phyloP scores from a whole-genome alignment of 2,888 invertebrate genomes.

The Protonemura montana region DNA sequence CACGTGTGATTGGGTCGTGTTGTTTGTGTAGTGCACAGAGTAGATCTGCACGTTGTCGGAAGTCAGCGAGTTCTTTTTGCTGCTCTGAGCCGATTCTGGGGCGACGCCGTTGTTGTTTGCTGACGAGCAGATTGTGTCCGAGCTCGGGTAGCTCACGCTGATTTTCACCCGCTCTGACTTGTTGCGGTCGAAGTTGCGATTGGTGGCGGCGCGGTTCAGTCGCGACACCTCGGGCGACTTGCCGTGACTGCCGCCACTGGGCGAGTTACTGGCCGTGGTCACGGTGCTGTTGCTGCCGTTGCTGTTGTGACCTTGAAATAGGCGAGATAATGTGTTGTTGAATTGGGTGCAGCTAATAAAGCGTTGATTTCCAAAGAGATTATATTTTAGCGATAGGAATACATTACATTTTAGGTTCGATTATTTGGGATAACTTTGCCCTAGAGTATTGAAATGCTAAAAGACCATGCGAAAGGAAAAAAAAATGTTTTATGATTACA shows the following conservation, averaged over 20 bases:
- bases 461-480: too few relatives aligned
- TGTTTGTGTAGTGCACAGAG: constrained; percentile 46
- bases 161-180: constrained; percentile 79
- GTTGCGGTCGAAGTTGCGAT: constrained; percentile 57
- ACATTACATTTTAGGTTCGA: too few relatives aligned
- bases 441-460: too few relatives aligned
- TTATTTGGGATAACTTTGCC: too few relatives aligned
- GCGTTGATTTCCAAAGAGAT: too few relatives aligned
- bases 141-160: constrained; percentile 78
- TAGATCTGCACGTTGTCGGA: constrained; percentile 40
- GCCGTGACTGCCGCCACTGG: constrained; percentile 51
- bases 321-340: neutral
- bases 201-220: constrained; percentile 60
- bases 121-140: constrained; percentile 49
- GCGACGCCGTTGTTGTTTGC: constrained; percentile 49
- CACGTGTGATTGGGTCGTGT: constrained; percentile 26
- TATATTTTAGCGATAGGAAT: too few relatives aligned
- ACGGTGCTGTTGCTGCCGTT: constrained; percentile 56
- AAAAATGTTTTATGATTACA: too few relatives aligned
- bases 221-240: constrained; percentile 45
- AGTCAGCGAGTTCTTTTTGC: constrained; percentile 41
- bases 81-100: constrained; percentile 49
- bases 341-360: too few relatives aligned
- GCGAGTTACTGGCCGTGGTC: constrained; percentile 51
- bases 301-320: constrained; percentile 57